Conservation (phyloP, 2,888 invertebrate genomes). For the Orthosia incerta region DNA sequence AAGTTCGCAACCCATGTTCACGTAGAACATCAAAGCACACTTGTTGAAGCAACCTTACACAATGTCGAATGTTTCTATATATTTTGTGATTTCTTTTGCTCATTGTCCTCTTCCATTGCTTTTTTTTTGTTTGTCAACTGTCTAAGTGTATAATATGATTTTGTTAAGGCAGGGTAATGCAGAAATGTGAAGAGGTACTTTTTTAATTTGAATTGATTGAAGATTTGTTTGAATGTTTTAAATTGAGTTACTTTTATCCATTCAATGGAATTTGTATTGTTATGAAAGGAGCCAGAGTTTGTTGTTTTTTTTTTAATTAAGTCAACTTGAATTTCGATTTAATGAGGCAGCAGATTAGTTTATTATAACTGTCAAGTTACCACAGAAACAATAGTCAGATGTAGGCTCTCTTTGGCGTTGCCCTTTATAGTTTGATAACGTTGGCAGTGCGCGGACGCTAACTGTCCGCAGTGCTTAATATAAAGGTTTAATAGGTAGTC, state of each 20-base stretch:
- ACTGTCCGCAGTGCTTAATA: no score
- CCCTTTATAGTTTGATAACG: slow-evolving; percentile 77
- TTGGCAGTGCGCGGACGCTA: slow-evolving; percentile 65
- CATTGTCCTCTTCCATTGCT: slow-evolving; percentile 89
- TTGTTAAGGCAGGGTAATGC: slow-evolving; percentile 91
- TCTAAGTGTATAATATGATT: slow-evolving; percentile 89
- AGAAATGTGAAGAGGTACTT: slow-evolving; percentile 90
- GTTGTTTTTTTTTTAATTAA: slow-evolving; percentile 88
- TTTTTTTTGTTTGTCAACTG: slow-evolving; percentile 87
- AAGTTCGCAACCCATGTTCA: slow-evolving; percentile 70
- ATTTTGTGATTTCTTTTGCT: slow-evolving; percentile 89
- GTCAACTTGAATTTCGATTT: slow-evolving; percentile 87
- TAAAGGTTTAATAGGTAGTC: slow-evolving; percentile 75
- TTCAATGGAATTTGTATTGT: slow-evolving; percentile 90
- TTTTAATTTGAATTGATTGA: slow-evolving; percentile 85
- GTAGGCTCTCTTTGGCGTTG: slow-evolving; percentile 89
- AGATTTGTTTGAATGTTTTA: slow-evolving; percentile 89
- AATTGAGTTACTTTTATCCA: slow-evolving; percentile 90
- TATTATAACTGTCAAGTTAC: slow-evolving; percentile 87
- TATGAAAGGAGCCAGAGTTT: slow-evolving; percentile 89
- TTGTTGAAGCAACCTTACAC: slow-evolving; percentile 79
- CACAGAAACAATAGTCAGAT: slow-evolving; percentile 88
- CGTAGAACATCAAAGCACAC: slow-evolving; percentile 67
- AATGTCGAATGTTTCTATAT: slow-evolving; percentile 82
- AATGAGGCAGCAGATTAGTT: slow-evolving; percentile 89